Evolutionary conservation across 2,888 invertebrate species (phyloP).

Genomic region (Cephus runcator): DNA sequence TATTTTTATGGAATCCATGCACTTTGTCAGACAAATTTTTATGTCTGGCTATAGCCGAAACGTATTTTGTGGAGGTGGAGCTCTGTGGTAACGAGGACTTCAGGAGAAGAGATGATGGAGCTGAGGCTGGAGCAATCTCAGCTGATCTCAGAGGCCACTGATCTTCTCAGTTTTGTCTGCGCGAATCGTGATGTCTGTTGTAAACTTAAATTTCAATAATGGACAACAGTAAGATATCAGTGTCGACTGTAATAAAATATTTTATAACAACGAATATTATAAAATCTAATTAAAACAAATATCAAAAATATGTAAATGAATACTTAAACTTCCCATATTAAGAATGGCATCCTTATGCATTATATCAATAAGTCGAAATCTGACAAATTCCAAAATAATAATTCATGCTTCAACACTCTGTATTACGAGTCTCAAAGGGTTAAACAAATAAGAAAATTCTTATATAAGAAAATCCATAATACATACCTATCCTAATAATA

Average conservation of each 20-base stretch:
- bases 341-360: not conserved
- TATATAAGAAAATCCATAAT: not conserved
- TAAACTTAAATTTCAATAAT: not conserved
- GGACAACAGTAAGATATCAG: not conserved
- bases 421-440: too few species aligned
- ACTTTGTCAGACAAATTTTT: not conserved
- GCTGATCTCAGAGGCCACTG: constrained; percentile 12
- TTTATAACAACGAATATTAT: not conserved
- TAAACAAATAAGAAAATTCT: too few species aligned
- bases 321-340: not conserved
- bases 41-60: not conserved
- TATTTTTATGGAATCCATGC: not conserved
- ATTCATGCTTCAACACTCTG: too few species aligned
- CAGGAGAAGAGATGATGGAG: constrained; percentile 1
- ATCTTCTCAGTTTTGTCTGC: constrained; percentile 4
- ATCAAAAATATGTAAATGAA: not conserved
- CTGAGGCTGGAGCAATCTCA: constrained; percentile 15
- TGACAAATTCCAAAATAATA: too few species aligned
- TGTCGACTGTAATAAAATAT: not conserved
- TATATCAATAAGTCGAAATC: not conserved
- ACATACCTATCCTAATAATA: not conserved
- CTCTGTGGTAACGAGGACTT: not conserved
- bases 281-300: not conserved
- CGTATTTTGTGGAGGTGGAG: not conserved
- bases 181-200: constrained; percentile 6